A percentile compares a stretch with the other conserved stretches of the same genome.
These are phyloP conservation scores for Noctua janthina DNA, from an alignment of 2,888 invertebrate species.

Conservation along the genomic window DNA sequence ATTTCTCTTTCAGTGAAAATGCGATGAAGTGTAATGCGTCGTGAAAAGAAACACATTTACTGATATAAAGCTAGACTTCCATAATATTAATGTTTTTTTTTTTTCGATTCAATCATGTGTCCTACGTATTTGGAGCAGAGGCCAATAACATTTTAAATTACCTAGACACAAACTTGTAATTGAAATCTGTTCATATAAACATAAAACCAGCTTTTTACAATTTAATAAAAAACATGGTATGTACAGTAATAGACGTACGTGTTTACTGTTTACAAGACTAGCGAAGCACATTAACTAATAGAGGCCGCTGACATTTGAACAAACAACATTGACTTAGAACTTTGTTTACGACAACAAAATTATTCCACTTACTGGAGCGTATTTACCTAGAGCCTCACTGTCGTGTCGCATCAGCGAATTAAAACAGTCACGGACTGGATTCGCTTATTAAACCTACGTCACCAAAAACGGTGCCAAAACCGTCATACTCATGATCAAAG, in stretches of 20 bases:
- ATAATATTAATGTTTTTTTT: not conserved
- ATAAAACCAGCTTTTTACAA: not conserved
- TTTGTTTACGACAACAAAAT: constrained; percentile 44
- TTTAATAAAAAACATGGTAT: not conserved
- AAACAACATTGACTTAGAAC: constrained; percentile 38
- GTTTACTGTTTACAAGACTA: constrained; percentile 37
- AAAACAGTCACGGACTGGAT: constrained; percentile 30
- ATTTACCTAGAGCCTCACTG: constrained; percentile 54
- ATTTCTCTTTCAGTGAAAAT: constrained; percentile 11
- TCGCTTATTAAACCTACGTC: constrained; percentile 54
- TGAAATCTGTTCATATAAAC: constrained; percentile 10
- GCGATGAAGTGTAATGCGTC: constrained; percentile 2
- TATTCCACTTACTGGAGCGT: constrained; percentile 48
- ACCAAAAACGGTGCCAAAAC: constrained; percentile 63
- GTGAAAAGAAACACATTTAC: not conserved
- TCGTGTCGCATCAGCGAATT: constrained; percentile 35
- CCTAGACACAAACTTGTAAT: not conserved
- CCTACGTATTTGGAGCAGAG: not conserved
- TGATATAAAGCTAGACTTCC: not conserved
- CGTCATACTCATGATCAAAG: constrained; percentile 53
- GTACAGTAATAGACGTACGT: constrained; percentile 4
- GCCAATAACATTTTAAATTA: constrained; percentile 16
- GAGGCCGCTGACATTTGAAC: constrained; percentile 31
- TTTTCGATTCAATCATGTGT: not conserved
- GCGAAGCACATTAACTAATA: constrained; percentile 22